Percentiles rank a stretch among this genome's conserved stretches.
Evolutionary conservation across 2,797 vertebrate species (phyloP).

Genomic region (Rousettus madagascariensis): DNA sequence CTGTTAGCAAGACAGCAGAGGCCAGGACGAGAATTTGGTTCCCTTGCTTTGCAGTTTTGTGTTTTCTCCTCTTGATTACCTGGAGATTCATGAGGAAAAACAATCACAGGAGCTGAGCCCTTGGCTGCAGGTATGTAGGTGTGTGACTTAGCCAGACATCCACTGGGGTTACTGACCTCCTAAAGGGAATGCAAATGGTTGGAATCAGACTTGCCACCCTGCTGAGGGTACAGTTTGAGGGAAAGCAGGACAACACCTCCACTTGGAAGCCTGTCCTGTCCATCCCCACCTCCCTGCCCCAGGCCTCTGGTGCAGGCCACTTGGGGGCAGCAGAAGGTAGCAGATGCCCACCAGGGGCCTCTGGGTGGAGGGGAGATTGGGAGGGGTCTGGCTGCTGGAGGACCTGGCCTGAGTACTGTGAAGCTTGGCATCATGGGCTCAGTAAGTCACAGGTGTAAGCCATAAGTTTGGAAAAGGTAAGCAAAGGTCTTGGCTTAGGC

Average conservation of each 20-base stretch:
- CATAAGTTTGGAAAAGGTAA: not conserved
- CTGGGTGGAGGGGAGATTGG: not conserved
- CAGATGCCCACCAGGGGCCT: not conserved
- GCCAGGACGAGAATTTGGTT: not conserved
- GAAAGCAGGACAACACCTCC: not conserved
- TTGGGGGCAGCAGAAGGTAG: constrained; percentile 56
- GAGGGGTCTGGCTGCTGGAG: not conserved
- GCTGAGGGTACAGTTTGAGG: not conserved
- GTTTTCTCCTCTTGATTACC: not conserved
- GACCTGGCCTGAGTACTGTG: not conserved
- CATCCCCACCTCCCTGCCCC: no score
- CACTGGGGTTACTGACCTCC: rapidly evolving
- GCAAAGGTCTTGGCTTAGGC: not conserved
- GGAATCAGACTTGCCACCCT: not conserved
- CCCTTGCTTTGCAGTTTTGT: not conserved
- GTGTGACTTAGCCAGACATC: not conserved
- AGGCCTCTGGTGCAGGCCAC: not conserved
- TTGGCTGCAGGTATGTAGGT: no score
- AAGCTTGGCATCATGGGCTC: not conserved
- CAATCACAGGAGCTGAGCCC: no score
- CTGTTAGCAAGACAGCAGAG: not conserved
- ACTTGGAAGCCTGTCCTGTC: not conserved
- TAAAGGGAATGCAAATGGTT: not conserved
- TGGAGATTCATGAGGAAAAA: not conserved
- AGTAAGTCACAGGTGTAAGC: not conserved